Evolutionary conservation across 2,797 vertebrate genomes (phyloP).

Genomic region (Aplochiton taeniatus): DNA sequence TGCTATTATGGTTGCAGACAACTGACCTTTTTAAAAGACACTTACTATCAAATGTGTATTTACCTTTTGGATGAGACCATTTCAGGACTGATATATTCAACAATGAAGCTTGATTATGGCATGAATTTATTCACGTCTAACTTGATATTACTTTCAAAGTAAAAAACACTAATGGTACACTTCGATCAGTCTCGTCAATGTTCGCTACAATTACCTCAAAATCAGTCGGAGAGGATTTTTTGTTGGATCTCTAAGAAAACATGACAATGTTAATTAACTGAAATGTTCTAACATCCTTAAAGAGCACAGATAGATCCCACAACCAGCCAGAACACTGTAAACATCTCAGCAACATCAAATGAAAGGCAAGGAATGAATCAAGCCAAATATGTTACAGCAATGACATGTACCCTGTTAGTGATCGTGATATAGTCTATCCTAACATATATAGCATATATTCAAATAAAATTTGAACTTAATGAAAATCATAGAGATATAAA

Average conservation of each 20-base stretch:
- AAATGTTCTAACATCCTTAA: constrained; percentile 4
- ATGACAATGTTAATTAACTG: constrained; percentile 15
- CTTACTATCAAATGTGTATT: background rate
- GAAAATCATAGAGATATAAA: too few species aligned
- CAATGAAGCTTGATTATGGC: too few species aligned
- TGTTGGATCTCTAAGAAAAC: constrained; percentile 18
- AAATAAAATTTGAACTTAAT: too few species aligned
- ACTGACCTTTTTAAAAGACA: background rate
- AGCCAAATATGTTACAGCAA: too few species aligned
- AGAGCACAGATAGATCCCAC: background rate
- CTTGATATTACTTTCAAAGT: too few species aligned
- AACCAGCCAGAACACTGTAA: constrained; percentile 1
- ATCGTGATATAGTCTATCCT: too few species aligned
- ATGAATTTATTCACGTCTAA: too few species aligned
- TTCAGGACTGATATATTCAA: too few species aligned
- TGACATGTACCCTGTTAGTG: too few species aligned
- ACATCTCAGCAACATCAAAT: too few species aligned
- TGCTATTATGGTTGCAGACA: background rate
- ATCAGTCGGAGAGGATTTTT: constrained; percentile 4
- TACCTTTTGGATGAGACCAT: background rate
- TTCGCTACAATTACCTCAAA: background rate
- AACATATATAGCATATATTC: too few species aligned
- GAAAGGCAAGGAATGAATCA: too few species aligned
- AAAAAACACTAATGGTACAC: background rate
- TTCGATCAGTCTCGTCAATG: background rate